Percentiles rank a stretch among this genome's conserved stretches.
phyloP scores from a whole-genome alignment of 2,888 invertebrate genomes.

The Tineola bisselliella region DNA sequence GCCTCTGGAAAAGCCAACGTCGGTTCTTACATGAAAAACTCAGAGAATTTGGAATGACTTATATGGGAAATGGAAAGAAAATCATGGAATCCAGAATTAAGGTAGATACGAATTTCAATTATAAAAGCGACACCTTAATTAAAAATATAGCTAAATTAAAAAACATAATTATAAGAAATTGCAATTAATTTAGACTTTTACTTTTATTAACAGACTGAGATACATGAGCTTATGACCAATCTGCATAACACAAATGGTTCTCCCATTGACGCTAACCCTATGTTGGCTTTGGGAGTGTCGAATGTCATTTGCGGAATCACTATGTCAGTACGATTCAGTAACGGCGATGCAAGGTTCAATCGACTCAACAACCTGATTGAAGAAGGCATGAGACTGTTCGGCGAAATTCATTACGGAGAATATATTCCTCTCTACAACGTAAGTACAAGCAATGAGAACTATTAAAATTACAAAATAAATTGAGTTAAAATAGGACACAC shows the following conservation, averaged over 20 bases:
- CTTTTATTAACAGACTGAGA: constrained; percentile 71
- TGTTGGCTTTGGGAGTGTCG: constrained; percentile 83
- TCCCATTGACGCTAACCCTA: constrained; percentile 77
- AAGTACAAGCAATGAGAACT: constrained; percentile 23
- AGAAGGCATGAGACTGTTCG: constrained; percentile 90
- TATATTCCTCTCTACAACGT: constrained; percentile 82
- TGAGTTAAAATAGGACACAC: constrained; percentile 6
- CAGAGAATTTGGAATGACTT: constrained; percentile 88
- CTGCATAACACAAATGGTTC: constrained; percentile 72
- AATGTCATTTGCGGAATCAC: constrained; percentile 92
- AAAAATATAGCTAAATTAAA: background rate
- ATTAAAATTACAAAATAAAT: constrained; percentile 12
- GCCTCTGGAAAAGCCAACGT: constrained; percentile 90
- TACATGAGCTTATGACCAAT: constrained; percentile 75
- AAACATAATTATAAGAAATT: background rate
- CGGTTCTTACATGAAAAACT: constrained; percentile 87
- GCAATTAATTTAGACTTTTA: background rate
- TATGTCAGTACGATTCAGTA: constrained; percentile 87
- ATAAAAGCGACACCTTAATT: background rate
- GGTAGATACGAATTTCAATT: constrained; percentile 57
- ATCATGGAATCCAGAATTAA: constrained; percentile 87
- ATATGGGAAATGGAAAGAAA: constrained; percentile 80
- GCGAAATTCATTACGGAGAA: constrained; percentile 82
- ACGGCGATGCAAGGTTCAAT: constrained; percentile 79
- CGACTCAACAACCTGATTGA: constrained; percentile 88